Conservation (phyloP, 2,113 vertebrate species). For the Callorhinus ursinus region DNA sequence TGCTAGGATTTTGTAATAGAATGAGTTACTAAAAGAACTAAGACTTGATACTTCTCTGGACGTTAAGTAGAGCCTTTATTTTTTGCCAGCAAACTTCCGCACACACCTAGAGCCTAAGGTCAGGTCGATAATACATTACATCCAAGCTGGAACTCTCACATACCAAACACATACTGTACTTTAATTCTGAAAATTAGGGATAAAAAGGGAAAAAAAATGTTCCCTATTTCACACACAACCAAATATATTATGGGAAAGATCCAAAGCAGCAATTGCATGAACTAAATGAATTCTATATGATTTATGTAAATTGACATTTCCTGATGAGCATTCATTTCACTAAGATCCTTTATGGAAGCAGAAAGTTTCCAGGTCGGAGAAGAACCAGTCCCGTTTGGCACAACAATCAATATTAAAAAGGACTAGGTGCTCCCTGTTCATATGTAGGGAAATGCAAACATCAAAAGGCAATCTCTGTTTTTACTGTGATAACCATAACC, state of each 20-base stretch:
- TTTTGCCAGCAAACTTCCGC: background rate
- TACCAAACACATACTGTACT: background rate
- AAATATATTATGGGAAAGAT: background rate
- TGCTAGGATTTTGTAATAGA: background rate
- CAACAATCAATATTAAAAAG: background rate
- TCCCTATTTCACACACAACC: background rate
- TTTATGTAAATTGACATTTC: background rate
- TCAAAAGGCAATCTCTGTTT: background rate
- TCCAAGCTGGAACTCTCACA: background rate
- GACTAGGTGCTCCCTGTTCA: background rate
- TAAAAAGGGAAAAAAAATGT: background rate
- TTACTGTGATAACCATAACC: background rate
- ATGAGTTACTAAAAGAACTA: background rate
- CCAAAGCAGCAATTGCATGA: background rate
- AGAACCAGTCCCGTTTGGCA: background rate
- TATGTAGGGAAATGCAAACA: background rate
- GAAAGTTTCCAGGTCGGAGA: background rate
- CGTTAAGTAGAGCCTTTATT: background rate
- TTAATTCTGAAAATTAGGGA: background rate
- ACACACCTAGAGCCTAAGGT: background rate
- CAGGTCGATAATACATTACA: too few relatives aligned
- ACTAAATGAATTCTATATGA: background rate
- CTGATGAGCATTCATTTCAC: background rate
- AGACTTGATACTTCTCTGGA: conserved; percentile 23
- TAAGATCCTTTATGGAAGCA: background rate